A percentile compares a stretch with the other conserved stretches of the same genome.
These are phyloP conservation scores for Myrmophylax atrothorax DNA, from an alignment of 2,113 vertebrate genomes.

Conservation along the genomic window DNA sequence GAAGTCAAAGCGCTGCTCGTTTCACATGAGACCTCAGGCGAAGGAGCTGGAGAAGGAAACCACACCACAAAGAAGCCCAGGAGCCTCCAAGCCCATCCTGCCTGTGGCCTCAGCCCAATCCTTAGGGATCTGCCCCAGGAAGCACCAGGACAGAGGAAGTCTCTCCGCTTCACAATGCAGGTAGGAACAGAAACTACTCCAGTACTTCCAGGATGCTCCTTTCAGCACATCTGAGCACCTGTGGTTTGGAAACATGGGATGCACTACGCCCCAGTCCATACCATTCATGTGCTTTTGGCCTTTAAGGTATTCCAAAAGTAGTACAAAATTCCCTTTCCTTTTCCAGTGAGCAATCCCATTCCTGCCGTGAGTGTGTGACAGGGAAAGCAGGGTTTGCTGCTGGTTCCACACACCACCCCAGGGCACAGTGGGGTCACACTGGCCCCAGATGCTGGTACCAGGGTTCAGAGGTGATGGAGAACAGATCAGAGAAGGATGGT, in stretches of 20 bases:
- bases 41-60: not conserved
- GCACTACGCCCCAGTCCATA: rapidly evolving
- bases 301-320: not conserved
- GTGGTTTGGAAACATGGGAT: rapidly evolving
- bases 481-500: rapidly evolving
- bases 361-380: rapidly evolving
- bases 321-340: rapidly evolving
- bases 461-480: not conserved
- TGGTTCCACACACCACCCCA: rapidly evolving
- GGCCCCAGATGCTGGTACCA: rapidly evolving
- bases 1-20: constrained; percentile 15
- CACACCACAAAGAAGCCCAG: rapidly evolving
- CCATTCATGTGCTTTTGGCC: not conserved
- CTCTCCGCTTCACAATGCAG: constrained; percentile 45
- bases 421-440: not conserved
- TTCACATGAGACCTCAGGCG: not conserved
- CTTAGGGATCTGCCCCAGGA: rapidly evolving
- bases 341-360: rapidly evolving
- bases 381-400: not conserved
- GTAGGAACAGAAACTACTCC: constrained; percentile 18
- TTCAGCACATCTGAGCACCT: not conserved
- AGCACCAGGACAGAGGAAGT: not conserved
- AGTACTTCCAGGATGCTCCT: not conserved
- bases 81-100: rapidly evolving
- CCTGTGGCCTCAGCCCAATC: rapidly evolving